Evolutionary conservation across 2,113 vertebrate species (phyloP).

Genomic region (Pyrgilauda ruficollis): DNA sequence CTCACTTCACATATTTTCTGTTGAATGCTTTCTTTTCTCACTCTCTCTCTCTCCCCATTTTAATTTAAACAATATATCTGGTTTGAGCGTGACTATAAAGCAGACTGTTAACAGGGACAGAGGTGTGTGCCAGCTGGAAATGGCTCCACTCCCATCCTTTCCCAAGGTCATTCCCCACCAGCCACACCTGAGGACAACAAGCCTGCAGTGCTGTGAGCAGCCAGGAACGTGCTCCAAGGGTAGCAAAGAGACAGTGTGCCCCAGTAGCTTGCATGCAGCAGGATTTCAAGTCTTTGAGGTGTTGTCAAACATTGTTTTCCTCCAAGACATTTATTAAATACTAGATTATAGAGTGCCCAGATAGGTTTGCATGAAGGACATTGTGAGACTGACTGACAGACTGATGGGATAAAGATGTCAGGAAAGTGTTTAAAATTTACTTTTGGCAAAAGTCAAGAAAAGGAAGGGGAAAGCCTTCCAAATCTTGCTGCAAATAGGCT

Average conservation of each 20-base stretch:
- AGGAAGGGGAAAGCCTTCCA: background rate
- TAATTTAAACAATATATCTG: background rate
- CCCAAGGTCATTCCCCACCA: background rate
- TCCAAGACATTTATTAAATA: background rate
- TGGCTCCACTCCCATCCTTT: rapidly evolving
- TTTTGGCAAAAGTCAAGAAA: background rate
- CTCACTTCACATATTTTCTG: background rate
- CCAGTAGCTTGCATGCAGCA: background rate
- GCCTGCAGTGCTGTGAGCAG: background rate
- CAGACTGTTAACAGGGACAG: background rate
- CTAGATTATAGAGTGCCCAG: background rate
- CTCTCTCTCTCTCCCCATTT: background rate
- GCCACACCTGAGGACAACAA: background rate
- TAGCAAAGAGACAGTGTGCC: background rate
- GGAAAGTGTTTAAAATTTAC: background rate
- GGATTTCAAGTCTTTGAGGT: background rate
- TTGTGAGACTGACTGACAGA: background rate
- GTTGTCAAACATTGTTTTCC: background rate
- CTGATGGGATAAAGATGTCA: background rate
- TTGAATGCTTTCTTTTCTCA: background rate
- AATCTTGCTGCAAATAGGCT: slow-evolving; percentile 19
- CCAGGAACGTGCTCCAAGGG: rapidly evolving
- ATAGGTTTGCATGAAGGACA: background rate
- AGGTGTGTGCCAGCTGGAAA: background rate
- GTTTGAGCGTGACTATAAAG: background rate